These are phyloP conservation scores for Synanthedon formicaeformis DNA, from an alignment of 2,888 invertebrate genomes.

Conservation along the genomic window DNA sequence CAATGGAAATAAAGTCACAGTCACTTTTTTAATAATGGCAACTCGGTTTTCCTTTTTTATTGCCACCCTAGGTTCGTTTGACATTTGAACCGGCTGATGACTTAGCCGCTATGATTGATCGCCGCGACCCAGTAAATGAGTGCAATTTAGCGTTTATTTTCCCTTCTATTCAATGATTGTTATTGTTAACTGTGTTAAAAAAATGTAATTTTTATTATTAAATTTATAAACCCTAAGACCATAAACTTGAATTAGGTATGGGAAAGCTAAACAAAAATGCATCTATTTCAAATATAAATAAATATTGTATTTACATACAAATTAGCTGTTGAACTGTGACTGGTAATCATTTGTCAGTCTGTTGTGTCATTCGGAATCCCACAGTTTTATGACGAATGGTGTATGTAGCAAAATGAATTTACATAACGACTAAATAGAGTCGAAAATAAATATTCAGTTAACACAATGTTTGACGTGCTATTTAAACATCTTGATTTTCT, in stretches of 20 bases:
- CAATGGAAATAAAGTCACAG: constrained; percentile 70
- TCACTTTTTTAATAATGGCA: constrained; percentile 71
- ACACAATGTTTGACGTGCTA: constrained; percentile 9
- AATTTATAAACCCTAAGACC: not conserved
- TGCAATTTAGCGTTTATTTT: constrained; percentile 67
- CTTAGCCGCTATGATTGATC: constrained; percentile 66
- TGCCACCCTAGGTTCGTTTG: constrained; percentile 68
- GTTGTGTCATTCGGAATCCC: constrained; percentile 53
- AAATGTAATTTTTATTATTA: constrained; percentile 10
- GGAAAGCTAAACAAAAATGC: not conserved
- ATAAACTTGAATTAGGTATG: not conserved
- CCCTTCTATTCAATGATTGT: constrained; percentile 49
- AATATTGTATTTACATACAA: constrained; percentile 55
- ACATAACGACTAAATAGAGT: constrained; percentile 22
- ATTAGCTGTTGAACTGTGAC: constrained; percentile 59
- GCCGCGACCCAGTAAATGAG: constrained; percentile 64
- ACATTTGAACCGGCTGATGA: constrained; percentile 70
- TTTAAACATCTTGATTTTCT: constrained; percentile 4
- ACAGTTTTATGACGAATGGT: constrained; percentile 17
- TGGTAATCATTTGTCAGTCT: constrained; percentile 61
- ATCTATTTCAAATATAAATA: constrained; percentile 10
- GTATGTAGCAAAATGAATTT: constrained; percentile 22
- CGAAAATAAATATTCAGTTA: constrained; percentile 21
- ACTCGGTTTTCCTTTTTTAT: constrained; percentile 61
- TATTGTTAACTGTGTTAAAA: constrained; percentile 37